phyloP scores from a whole-genome alignment of 2,888 invertebrate species.

The Drosophila mercatorum region DNA sequence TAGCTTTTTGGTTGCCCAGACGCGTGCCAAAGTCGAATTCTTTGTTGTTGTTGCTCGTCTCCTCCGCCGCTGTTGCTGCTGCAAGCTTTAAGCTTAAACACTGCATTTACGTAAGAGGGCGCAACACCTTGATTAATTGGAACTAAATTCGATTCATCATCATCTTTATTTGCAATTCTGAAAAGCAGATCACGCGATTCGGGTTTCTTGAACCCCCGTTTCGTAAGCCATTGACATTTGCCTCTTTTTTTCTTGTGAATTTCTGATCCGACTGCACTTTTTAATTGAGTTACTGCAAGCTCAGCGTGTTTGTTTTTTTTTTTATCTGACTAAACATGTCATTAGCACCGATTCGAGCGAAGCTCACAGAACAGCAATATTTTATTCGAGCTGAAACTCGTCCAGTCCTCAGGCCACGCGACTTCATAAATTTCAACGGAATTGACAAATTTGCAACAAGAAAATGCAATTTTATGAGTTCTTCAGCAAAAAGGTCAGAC shows the following conservation, averaged over 20 bases:
- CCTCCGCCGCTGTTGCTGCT: neutral
- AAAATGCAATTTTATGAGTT: slow-evolving; percentile 28
- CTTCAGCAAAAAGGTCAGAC: slow-evolving; percentile 8
- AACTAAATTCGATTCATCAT: slow-evolving; percentile 41
- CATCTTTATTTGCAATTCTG: slow-evolving; percentile 16
- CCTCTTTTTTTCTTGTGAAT: slow-evolving; percentile 10
- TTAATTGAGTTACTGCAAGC: slow-evolving; percentile 31
- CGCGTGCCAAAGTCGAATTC: slow-evolving; percentile 58
- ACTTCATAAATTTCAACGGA: slow-evolving; percentile 36
- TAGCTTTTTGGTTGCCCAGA: slow-evolving; percentile 41
- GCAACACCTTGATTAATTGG: slow-evolving; percentile 37
- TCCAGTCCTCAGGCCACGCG: slow-evolving; percentile 40
- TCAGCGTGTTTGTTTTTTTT: slow-evolving; percentile 48
- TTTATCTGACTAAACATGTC: slow-evolving; percentile 35
- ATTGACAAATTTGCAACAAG: neutral
- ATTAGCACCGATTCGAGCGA: slow-evolving; percentile 25
- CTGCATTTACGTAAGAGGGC: slow-evolving; percentile 8
- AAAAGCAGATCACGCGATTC: slow-evolving; percentile 61
- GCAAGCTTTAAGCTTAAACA: slow-evolving; percentile 19
- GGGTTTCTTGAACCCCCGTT: slow-evolving; percentile 51
- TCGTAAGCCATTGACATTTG: slow-evolving; percentile 64
- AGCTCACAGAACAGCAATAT: slow-evolving; percentile 17
- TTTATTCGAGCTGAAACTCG: slow-evolving; percentile 6
- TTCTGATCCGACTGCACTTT: slow-evolving; percentile 35
- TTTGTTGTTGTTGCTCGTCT: neutral